These are phyloP conservation scores for Monomorium pharaonis DNA, from an alignment of 1,140 invertebrate genomes.

Conservation along the genomic window DNA sequence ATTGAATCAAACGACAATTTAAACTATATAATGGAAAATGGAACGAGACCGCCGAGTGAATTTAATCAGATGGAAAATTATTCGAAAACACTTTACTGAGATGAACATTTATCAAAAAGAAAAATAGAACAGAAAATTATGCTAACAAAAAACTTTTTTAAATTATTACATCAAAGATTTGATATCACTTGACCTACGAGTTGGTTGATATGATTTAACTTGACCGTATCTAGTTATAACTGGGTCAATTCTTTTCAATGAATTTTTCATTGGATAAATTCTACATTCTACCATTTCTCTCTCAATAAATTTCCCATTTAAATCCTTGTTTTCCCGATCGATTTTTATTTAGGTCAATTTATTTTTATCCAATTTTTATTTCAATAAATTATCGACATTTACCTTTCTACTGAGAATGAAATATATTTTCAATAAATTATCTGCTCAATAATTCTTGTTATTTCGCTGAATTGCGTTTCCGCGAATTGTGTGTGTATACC, in stretches of 20 bases:
- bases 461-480: background rate
- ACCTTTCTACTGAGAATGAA: background rate
- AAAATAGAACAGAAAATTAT: background rate
- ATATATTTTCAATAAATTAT: conserved; percentile 15
- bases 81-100: conserved; percentile 11
- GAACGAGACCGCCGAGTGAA: background rate
- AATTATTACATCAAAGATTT: conserved; percentile 4
- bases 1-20: background rate
- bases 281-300: background rate
- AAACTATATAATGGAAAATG: background rate
- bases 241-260: background rate
- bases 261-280: background rate
- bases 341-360: background rate
- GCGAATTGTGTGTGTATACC: background rate
- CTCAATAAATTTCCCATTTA: background rate
- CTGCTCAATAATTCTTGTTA: background rate
- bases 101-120: conserved; percentile 19
- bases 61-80: conserved; percentile 23
- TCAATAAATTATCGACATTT: background rate
- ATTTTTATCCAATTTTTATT: background rate
- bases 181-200: background rate
- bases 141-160: background rate
- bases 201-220: background rate
- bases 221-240: background rate
- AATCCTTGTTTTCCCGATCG: no score